A percentile compares a stretch with the other conserved stretches of the same genome.
phyloP scores from a whole-genome alignment of 2,888 invertebrate genomes.

The Xanthostigma xanthostigma region DNA sequence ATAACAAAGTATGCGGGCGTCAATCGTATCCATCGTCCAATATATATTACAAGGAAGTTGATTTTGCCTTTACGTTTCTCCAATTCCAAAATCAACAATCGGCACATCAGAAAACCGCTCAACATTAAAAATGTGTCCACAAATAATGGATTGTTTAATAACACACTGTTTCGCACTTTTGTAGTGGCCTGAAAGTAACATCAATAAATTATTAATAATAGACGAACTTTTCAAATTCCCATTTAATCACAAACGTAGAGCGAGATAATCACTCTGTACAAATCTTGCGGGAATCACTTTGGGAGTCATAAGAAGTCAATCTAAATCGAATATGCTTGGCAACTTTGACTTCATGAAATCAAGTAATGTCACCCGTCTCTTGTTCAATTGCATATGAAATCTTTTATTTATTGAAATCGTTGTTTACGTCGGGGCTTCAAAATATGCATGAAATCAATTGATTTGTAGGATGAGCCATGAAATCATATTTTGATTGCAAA shows the following conservation, averaged over 20 bases:
- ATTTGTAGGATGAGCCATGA: no score
- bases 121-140: slow-evolving; percentile 60
- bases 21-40: slow-evolving; percentile 53
- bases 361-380: no score
- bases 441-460: no score
- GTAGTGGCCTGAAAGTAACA: slow-evolving; percentile 35
- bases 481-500: no score
- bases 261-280: not conserved
- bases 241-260: not conserved
- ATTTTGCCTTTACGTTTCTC: slow-evolving; percentile 47
- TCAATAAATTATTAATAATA: not conserved
- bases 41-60: slow-evolving; percentile 43
- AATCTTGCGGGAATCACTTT: no score
- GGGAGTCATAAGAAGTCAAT: no score
- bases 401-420: no score
- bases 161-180: slow-evolving; percentile 40
- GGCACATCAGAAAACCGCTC: slow-evolving; percentile 54
- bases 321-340: no score
- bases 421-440: no score
- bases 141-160: slow-evolving; percentile 50
- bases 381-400: no score
- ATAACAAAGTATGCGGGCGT: slow-evolving; percentile 61
- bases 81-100: slow-evolving; percentile 48
- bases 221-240: not conserved
- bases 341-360: no score